Conservation (phyloP, 2,113 vertebrate genomes). For the Apeltes quadracus region DNA sequence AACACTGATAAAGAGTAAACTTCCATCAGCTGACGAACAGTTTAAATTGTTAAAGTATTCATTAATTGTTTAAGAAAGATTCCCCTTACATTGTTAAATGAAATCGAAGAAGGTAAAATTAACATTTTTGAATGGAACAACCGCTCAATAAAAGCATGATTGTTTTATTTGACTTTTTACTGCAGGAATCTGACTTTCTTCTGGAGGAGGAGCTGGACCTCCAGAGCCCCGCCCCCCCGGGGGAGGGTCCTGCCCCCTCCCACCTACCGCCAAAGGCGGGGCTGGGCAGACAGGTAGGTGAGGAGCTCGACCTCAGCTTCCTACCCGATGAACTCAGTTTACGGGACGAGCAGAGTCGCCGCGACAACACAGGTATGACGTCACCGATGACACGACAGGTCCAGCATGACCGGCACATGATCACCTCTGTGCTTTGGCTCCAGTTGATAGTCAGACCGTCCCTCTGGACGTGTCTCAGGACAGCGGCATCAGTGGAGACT, state of each 20-base stretch:
- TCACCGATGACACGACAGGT: not conserved
- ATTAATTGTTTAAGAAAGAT: no score
- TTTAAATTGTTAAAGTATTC: no score
- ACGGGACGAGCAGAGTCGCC: not conserved
- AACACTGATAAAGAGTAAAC: no score
- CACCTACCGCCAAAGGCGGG: conserved; percentile 47
- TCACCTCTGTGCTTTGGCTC: not conserved
- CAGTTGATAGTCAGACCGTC: not conserved
- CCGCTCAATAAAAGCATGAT: no score
- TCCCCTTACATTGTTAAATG: no score
- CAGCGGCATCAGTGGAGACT: conserved; percentile 49
- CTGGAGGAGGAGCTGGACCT: conserved; percentile 49
- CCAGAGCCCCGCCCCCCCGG: not conserved
- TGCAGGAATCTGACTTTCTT: conserved; percentile 49
- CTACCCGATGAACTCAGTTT: conserved; percentile 87
- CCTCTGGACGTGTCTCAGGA: conserved; percentile 56
- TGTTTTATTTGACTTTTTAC: not conserved
- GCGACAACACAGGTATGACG: conserved; percentile 16
- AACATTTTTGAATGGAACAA: no score
- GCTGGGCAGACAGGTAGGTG: conserved; percentile 69
- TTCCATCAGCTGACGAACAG: no score
- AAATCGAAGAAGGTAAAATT: no score
- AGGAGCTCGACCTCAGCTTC: conserved; percentile 90
- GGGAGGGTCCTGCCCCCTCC: not conserved
- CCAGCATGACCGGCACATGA: not conserved